Base-by-base conservation (phyloP, 2,797 vertebrate species). In the Lagodon rhomboides region DNA sequence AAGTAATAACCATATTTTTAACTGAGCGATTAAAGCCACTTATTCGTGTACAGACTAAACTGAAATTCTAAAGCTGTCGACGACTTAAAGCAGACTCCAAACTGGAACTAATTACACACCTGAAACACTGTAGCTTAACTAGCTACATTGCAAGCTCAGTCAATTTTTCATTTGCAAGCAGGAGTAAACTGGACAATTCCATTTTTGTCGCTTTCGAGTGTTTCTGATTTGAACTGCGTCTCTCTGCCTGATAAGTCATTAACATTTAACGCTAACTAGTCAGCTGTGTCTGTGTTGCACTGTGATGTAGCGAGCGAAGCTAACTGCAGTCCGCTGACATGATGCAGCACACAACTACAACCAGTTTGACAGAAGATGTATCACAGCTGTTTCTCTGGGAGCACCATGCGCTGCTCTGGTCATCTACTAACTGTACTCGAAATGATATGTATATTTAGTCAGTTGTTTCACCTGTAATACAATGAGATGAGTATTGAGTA, bases 381-480 rank as follows among this genome's bases (percentile, higher is more conserved):
- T 4, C 30, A 16, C 13, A 1, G 0, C 15, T 16, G 22, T 23
- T 9, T 51, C 22, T 10, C 2, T 1, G 10, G 10, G 22, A 2
- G n/a, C 38, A 23, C 5, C n/a, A 11, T 4, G 12, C 3, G 0
- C 3, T 1, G 11, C 23, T 18, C n/a, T 1, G 22, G 0, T n/a
- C 41, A 5, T 0, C 0, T 0, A 3, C 62, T 15, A 10, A 18
- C 43, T 47, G 1, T 1, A 41, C 1, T 2, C 1, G 22, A 34
- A 34, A 34, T 34, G 30, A 34, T 5, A 0, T 3, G 10, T 15
- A 12, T 2, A 1, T 23, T 0, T 1, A 20, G 4, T 16, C 13
- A 6, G n/a, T 11, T 5, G 27, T 51, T 49, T 90, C 73, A 87
- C 90, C 91, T 88, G 77, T 22, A 18, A 17, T 8, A 22, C 17